These are phyloP conservation scores for Drosophila setifemur DNA, from an alignment of 1,140 invertebrate species.

Conservation along the genomic window DNA sequence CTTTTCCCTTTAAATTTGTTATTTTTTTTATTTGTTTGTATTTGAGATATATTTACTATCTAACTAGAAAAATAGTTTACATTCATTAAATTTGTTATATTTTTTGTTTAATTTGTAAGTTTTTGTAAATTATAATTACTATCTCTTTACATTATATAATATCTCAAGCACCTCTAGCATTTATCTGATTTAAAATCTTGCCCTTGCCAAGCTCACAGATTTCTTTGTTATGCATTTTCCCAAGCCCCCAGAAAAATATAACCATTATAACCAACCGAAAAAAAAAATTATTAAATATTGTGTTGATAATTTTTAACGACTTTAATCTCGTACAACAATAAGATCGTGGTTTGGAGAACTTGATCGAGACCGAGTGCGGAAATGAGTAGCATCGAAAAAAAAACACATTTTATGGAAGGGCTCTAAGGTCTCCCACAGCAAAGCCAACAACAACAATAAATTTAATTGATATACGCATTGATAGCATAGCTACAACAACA, in stretches of 20 bases:
- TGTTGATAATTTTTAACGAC: conserved; percentile 8
- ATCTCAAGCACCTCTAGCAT: no score
- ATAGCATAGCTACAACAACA: conserved; percentile 39
- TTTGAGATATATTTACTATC: no score
- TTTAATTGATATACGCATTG: conserved; percentile 72
- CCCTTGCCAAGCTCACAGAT: conserved; percentile 45
- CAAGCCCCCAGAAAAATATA: no score
- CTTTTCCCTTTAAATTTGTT: no score
- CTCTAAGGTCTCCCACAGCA: conserved; percentile 44
- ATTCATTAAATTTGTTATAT: no score
- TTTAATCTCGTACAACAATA: conserved; percentile 1
- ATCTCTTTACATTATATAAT: no score
- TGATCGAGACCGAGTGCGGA: conserved; percentile 50
- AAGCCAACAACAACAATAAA: conserved; percentile 31
- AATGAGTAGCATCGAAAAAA: conserved; percentile 47
- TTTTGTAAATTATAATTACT: no score
- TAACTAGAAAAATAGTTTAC: no score
- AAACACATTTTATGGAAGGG: conserved; percentile 60
- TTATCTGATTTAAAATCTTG: background rate
- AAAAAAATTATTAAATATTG: conserved; percentile 18
- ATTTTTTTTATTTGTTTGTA: no score
- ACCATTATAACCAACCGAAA: no score
- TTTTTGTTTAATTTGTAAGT: no score
- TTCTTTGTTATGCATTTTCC: conserved; percentile 19
- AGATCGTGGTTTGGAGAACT: conserved; percentile 21